Evolutionary conservation across 2,113 vertebrate genomes (phyloP), one percentile per base, ranked within the genome.

Genomic region (Mustelus asterias): DNA sequence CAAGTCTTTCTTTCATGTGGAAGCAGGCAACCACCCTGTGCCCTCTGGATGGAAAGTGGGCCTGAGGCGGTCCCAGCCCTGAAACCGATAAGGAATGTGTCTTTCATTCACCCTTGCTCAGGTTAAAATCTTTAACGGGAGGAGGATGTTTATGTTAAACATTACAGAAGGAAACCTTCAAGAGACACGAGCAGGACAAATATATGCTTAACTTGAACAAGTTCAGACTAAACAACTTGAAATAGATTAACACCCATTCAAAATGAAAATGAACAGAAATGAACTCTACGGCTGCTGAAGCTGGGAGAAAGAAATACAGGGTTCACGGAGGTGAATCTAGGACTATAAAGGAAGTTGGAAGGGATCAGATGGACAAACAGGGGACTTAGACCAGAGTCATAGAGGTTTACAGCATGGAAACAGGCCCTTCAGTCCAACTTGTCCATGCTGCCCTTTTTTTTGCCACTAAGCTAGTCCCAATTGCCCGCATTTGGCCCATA

Each of bases 151-250:
- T 93, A n/a, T 93, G n/a, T 76, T 76, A 33, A 65, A 63, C 29
- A 92, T 41, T 63, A 93, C n/a, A 37, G 63, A 37, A 20, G 58
- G 60, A 63, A 63, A 65, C 89, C 60, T 93, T 65, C 89, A 60
- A 93, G 1, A 67, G 14, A 6, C n/a, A 16, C 60, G 22, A 20
- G 60, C 16, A 93, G 60, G 29, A 92, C 54, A 63, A 92, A 18
- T 60, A n/a, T 54, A 63, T 63, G 4, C 60, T 65, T 65, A 93
- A 37, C 33, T 65, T 65, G 58, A 65, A 2, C 60, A 93, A 24
- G 20, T 63, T 65, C 89, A 93, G 89, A 65, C 89, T 93, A 93
- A 93, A 93, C 89, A 93, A 65, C 33, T 18, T 33, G 18, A 65
- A 67, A 65, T 33, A 20, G 89, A 63, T 92, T n/a, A n/a, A 92